phyloP scores from a whole-genome alignment of 2,797 vertebrate genomes.

The Sciaenops ocellatus region DNA sequence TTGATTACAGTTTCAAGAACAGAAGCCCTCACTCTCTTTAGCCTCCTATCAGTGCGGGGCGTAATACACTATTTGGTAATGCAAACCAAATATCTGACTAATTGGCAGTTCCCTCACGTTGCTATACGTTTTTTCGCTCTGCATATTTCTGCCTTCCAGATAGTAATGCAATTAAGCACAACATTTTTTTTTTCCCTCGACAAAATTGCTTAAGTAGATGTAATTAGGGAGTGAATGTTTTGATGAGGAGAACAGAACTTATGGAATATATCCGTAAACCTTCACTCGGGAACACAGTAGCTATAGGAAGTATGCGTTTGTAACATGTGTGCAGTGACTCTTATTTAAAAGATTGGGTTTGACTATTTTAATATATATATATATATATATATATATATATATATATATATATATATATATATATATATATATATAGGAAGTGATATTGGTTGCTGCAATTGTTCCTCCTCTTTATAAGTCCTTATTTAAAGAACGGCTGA shows the following conservation, averaged over 20 bases:
- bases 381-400: no score
- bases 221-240: conserved; percentile 83
- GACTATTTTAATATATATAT: conserved; percentile 5
- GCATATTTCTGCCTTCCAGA: conserved; percentile 87
- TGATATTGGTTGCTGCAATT: conserved; percentile 12
- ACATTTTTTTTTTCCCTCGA: conserved; percentile 66
- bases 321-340: conserved; percentile 30
- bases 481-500: not conserved
- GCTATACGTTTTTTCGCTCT: conserved; percentile 84
- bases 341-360: conserved; percentile 19
- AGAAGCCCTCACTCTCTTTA: conserved; percentile 67
- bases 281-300: conserved; percentile 39
- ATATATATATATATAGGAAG: not conserved
- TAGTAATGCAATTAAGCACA: conserved; percentile 89
- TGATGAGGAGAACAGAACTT: conserved; percentile 80
- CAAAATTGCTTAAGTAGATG: conserved; percentile 86
- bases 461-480: conserved; percentile 4
- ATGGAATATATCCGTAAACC: conserved; percentile 74
- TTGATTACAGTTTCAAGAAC: conserved; percentile 78
- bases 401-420: no score
- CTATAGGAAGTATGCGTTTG: conserved; percentile 45
- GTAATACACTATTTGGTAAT: conserved; percentile 78
- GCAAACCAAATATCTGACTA: conserved; percentile 83
- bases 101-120: conserved; percentile 86
- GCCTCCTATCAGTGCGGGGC: conserved; percentile 72